phyloP scores from a whole-genome alignment of 2,113 vertebrate species.

The Speoplatyrhinus poulsoni region DNA sequence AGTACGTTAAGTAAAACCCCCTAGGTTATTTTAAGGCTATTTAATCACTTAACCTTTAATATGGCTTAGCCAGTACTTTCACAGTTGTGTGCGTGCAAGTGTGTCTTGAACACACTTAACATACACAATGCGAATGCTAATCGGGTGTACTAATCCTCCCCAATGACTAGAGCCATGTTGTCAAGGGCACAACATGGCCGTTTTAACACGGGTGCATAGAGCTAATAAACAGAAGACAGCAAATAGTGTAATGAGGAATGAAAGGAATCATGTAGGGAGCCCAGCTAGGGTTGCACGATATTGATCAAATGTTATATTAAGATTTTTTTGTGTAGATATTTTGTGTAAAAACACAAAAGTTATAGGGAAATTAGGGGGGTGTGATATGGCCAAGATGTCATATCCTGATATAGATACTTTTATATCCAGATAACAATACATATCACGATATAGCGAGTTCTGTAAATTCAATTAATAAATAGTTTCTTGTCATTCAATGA shows the following conservation, averaged over 20 bases:
- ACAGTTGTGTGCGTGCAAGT: conserved; percentile 16
- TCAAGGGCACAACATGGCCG: conserved; percentile 54
- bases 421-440: no score
- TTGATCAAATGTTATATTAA: no score
- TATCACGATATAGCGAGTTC: no score
- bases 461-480: no score
- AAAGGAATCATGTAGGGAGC: conserved; percentile 36
- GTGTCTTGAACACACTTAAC: conserved; percentile 33
- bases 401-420: no score
- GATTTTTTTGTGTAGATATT: no score
- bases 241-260: conserved; percentile 13
- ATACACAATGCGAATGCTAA: conserved; percentile 48
- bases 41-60: conserved; percentile 63
- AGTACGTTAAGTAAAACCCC: conserved; percentile 44
- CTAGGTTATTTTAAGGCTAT: conserved; percentile 48
- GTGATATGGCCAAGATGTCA: no score
- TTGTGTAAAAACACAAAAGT: conserved; percentile 3
- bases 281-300: background rate
- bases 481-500: no score
- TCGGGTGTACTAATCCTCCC: conserved; percentile 55
- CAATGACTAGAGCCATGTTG: conserved; percentile 62
- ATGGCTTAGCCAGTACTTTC: conserved; percentile 51
- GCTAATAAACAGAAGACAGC: conserved; percentile 8
- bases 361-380: no score
- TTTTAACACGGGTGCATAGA: conserved; percentile 1